Base-by-base conservation (phyloP, 2,888 invertebrate species). In the Anthrax anthrax region DNA sequence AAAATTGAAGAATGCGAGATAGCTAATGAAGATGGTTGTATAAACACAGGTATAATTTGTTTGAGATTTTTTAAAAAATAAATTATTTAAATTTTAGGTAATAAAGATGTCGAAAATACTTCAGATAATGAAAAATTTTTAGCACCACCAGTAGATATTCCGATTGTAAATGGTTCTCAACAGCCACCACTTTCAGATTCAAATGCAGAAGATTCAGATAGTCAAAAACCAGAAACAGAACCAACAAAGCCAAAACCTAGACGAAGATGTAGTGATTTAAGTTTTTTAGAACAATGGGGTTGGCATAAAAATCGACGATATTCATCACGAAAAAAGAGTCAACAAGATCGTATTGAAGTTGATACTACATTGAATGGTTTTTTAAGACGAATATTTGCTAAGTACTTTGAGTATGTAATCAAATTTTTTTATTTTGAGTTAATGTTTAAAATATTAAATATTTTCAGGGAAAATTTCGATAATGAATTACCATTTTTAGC, bases 271-370 rank as follows among this genome's bases (percentile, higher is more conserved):
- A 84, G 82, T 64, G 79, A 81, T 29, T 67, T 84, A 14, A 79
- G 78, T 42, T 79, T 79, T 55, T 64, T 86, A 18, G 79, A 84
- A 56, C 80, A 81, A 55, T 84, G 85, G 83, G 81, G 82, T 43
- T 85, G 84, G 82, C 84, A 83, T 55, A 63, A 63, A 51, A 62
- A 58, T 47, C 57, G 62, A 2, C 52, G 60, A 3, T 58, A 59
- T 51, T 55, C 59, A 2, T 58, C 61, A 16, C 54, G 60, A 5
- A 62, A 61, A 46, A 63, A 60, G 47, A 54, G 52, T 42, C 56
- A 58, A 48, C 56, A 52, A 19, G 63, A 62, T 42, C 55, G 56
- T 17, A 51, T 56, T 13, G 61, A 62, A 47, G 46, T 55, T 6
- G 61, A 63, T 48, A 55, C 56, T 14, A 57, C 59, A 3, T 51